These are phyloP conservation scores for Sebastes trivittatus DNA, from an alignment of 2,797 vertebrate genomes.

Conservation along the genomic window DNA sequence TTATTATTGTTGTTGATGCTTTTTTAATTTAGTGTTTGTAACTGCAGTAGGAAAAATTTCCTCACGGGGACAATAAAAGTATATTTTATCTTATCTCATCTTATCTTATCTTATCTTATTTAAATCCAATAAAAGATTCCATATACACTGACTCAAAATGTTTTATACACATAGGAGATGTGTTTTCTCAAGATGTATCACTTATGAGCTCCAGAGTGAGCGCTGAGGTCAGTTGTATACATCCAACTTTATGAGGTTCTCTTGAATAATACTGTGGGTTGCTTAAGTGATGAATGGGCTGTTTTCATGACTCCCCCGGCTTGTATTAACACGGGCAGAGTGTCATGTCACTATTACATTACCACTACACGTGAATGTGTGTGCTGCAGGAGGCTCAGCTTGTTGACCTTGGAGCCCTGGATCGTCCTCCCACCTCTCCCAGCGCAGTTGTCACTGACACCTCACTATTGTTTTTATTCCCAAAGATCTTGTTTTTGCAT, in stretches of 20 bases:
- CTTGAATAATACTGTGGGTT: not conserved
- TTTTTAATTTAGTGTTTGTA: too few relatives aligned
- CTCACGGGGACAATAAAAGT: too few relatives aligned
- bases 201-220: not conserved
- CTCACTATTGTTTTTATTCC: constrained; percentile 61
- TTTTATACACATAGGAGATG: not conserved
- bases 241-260: not conserved
- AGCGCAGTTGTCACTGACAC: constrained; percentile 42
- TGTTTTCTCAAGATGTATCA: not conserved
- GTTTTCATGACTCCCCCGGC: constrained; percentile 23
- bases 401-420: constrained; percentile 47
- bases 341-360: constrained; percentile 38
- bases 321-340: constrained; percentile 22
- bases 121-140: too few relatives aligned
- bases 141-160: not conserved
- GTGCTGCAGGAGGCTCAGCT: constrained; percentile 28
- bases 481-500: constrained; percentile 56
- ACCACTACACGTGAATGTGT: constrained; percentile 1
- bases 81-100: too few relatives aligned
- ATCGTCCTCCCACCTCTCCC: constrained; percentile 30
- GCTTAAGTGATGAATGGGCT: constrained; percentile 35
- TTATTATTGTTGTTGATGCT: too few relatives aligned
- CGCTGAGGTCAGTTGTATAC: constrained; percentile 7
- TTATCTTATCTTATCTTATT: too few relatives aligned
- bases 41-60: too few relatives aligned